Evolutionary conservation across 2,888 invertebrate genomes (phyloP).

Genomic region (Plagodis dolabraria): DNA sequence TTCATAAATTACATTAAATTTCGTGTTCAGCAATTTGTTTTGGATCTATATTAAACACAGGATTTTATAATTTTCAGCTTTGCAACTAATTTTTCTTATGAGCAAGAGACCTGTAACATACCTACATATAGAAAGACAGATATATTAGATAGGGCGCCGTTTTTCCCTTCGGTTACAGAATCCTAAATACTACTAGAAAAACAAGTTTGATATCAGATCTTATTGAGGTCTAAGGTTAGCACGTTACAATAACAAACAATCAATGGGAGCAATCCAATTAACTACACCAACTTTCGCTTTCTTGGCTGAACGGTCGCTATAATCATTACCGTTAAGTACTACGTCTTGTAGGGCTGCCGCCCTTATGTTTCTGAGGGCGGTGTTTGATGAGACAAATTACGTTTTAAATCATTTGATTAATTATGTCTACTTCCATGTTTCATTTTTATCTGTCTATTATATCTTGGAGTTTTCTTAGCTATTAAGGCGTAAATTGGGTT

Average conservation of each 20-base stretch:
- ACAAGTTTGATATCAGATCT: constrained; percentile 28
- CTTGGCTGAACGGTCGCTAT: constrained; percentile 63
- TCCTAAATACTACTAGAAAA: constrained; percentile 24
- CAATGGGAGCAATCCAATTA: constrained; percentile 71
- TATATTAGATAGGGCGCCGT: too few species aligned
- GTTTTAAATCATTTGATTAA: not conserved
- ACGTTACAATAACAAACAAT: constrained; percentile 58
- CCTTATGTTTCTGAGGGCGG: constrained; percentile 5
- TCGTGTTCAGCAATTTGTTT: too few species aligned
- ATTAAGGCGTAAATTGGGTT: too few species aligned
- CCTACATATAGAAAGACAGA: too few species aligned
- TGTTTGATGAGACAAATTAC: not conserved
- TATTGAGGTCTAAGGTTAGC: constrained; percentile 34
- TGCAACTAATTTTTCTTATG: too few species aligned
- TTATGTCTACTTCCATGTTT: not conserved
- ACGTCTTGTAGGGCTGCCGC: constrained; percentile 34
- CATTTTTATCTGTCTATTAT: not conserved
- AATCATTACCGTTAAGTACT: constrained; percentile 68
- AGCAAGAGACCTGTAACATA: too few species aligned
- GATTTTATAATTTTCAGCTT: too few species aligned
- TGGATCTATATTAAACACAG: too few species aligned
- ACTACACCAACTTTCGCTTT: constrained; percentile 64
- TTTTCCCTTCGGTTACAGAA: too few species aligned
- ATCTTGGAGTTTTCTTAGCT: too few species aligned
- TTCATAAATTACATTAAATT: too few species aligned